These are phyloP conservation scores for Callipepla squamata DNA, from an alignment of 2,113 vertebrate genomes.

Conservation along the genomic window DNA sequence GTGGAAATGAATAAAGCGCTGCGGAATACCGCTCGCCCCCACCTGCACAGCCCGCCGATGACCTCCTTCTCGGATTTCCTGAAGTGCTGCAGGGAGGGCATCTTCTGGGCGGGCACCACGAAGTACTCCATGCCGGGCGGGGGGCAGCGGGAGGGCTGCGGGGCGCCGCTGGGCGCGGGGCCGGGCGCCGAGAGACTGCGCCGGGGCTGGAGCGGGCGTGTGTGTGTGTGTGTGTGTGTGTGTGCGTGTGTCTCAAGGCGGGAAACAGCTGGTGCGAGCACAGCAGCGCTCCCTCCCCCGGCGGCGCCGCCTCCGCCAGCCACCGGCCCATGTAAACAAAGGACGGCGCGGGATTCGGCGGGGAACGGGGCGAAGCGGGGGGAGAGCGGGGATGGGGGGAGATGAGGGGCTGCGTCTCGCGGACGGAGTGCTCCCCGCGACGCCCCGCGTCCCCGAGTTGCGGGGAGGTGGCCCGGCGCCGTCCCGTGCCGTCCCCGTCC, in stretches of 20 bases:
- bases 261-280: slow-evolving; percentile 98
- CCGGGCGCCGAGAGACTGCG: slow-evolving; percentile 47
- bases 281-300: slow-evolving; percentile 79
- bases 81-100: slow-evolving; percentile 95
- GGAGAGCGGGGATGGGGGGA: not conserved
- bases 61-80: slow-evolving; percentile 98
- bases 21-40: slow-evolving; percentile 38
- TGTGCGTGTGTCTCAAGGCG: slow-evolving; percentile 86
- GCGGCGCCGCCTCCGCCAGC: slow-evolving; percentile 78
- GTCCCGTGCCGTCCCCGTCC: too few relatives aligned
- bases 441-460: too few relatives aligned
- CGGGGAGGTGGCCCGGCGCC: too few relatives aligned
- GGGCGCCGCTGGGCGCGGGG: slow-evolving; percentile 42
- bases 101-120: slow-evolving; percentile 97
- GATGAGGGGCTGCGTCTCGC: too few relatives aligned
- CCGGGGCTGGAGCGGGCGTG: not conserved
- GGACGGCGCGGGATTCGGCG: slow-evolving; percentile 68
- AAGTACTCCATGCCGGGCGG: slow-evolving; percentile 92
- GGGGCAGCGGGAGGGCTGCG: not conserved
- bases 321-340: slow-evolving; percentile 90
- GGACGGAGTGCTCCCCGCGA: too few relatives aligned
- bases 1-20: not conserved
- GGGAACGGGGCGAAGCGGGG: not conserved
- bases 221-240: slow-evolving; percentile 55
- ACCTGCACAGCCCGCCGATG: slow-evolving; percentile 96